Evolutionary conservation across 2,113 vertebrate genomes (phyloP).

Genomic region (Sterrhoptilus dennistouni): DNA sequence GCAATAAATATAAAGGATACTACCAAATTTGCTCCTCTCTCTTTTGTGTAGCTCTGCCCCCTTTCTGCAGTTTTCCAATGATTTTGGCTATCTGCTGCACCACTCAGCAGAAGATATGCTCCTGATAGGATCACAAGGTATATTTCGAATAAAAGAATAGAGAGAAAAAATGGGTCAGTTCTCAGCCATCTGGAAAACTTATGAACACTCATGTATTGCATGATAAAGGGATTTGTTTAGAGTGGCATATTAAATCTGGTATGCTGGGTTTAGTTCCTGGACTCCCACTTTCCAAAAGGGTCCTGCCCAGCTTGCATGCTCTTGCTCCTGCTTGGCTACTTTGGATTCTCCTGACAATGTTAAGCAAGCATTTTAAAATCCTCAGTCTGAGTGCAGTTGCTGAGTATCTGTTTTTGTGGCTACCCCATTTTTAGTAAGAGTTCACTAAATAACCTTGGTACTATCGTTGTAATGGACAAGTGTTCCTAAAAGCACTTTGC

Average conservation of each 20-base stretch:
- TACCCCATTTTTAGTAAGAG: background rate
- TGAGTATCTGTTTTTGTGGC: conserved; percentile 53
- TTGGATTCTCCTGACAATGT: conserved; percentile 54
- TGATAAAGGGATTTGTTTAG: conserved; percentile 63
- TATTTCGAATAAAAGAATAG: conserved; percentile 45
- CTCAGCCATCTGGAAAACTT: conserved; percentile 64
- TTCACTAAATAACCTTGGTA: conserved; percentile 42
- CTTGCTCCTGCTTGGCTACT: conserved; percentile 44
- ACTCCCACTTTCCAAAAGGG: conserved; percentile 25
- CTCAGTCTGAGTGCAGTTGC: conserved; percentile 65
- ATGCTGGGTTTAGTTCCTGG: conserved; percentile 57
- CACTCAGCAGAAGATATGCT: conserved; percentile 52
- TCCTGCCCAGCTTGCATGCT: conserved; percentile 63
- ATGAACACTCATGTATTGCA: conserved; percentile 37
- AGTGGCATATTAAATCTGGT: conserved; percentile 78
- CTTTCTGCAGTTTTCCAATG: conserved; percentile 62
- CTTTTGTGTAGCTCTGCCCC: conserved; percentile 56
- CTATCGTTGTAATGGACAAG: conserved; percentile 41
- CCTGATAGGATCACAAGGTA: conserved; percentile 59
- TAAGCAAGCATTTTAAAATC: conserved; percentile 71
- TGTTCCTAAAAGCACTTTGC: conserved; percentile 30
- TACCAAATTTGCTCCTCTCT: conserved; percentile 62
- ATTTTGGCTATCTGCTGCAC: conserved; percentile 59
- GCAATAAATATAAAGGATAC: conserved; percentile 23
- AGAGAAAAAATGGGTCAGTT: conserved; percentile 46